Conservation (phyloP, 2,888 invertebrate species). For the Sisyra terminalis region DNA sequence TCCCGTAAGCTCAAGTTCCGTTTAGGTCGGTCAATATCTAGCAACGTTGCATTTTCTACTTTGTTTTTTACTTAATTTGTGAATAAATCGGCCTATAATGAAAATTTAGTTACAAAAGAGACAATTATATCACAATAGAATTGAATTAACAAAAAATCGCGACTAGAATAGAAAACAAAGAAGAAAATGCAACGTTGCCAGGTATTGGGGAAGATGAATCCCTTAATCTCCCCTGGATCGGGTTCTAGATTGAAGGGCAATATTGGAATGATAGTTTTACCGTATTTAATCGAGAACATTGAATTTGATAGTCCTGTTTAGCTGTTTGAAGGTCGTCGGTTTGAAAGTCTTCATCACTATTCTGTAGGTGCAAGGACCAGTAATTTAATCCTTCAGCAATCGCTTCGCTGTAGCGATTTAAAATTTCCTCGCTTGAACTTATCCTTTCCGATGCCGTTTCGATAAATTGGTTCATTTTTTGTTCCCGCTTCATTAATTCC, state of each 20-base stretch:
- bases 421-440: not conserved
- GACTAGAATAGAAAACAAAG: too few species aligned
- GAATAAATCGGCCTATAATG: too few species aligned
- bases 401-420: not conserved
- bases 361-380: conserved; percentile 5
- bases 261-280: not conserved
- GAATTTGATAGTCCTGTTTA: conserved; percentile 4
- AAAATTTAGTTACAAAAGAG: too few species aligned
- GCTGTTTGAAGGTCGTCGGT: conserved; percentile 1
- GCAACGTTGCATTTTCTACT: too few species aligned
- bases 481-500: conserved; percentile 6
- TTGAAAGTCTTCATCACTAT: not conserved
- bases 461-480: conserved; percentile 4
- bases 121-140: too few species aligned
- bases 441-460: conserved; percentile 4
- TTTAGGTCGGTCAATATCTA: too few species aligned
- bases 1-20: too few species aligned
- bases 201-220: too few species aligned
- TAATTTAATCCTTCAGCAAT: conserved; percentile 4
- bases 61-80: too few species aligned
- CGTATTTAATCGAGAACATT: not conserved
- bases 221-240: too few species aligned
- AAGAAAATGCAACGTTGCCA: too few species aligned
- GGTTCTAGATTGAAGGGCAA: not conserved
- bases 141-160: too few species aligned